Conservation (phyloP, 1,140 invertebrate species). For the Drosophila jambulina region DNA sequence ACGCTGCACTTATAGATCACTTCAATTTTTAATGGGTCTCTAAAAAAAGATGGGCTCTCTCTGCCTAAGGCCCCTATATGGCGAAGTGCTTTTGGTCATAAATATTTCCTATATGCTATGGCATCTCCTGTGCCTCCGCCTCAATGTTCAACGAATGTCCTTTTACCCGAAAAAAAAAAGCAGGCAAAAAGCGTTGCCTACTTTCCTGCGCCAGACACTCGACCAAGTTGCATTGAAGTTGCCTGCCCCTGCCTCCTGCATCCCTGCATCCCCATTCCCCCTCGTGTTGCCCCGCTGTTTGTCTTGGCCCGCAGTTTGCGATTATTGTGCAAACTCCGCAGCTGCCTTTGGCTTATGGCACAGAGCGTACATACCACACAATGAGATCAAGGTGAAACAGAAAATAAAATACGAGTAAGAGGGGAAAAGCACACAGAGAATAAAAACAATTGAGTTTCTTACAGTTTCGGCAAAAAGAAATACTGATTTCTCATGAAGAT, state of each 20-base stretch:
- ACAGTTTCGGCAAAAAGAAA: background rate
- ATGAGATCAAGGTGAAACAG: slow-evolving; percentile 59
- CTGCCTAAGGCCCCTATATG: slow-evolving; percentile 5
- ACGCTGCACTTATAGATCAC: slow-evolving; percentile 19
- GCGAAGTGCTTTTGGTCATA: slow-evolving; percentile 34
- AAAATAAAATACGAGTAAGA: slow-evolving; percentile 22
- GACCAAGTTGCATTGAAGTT: slow-evolving; percentile 56
- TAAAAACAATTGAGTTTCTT: background rate
- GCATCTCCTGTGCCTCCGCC: background rate
- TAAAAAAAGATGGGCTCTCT: slow-evolving; percentile 23
- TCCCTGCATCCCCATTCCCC: slow-evolving; percentile 14
- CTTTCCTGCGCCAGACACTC: slow-evolving; percentile 55
- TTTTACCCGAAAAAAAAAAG: slow-evolving; percentile 5
- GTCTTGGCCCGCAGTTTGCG: slow-evolving; percentile 49
- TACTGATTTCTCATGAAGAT: background rate
- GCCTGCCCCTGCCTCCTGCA: background rate
- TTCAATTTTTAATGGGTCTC: slow-evolving; percentile 42
- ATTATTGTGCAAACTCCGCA: slow-evolving; percentile 53
- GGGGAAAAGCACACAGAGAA: slow-evolving; percentile 31
- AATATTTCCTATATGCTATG: slow-evolving; percentile 37
- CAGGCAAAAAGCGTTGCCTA: slow-evolving; percentile 57
- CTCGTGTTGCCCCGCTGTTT: slow-evolving; percentile 28
- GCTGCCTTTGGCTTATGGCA: slow-evolving; percentile 44
- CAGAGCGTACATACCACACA: slow-evolving; percentile 19
- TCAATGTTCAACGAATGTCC: slow-evolving; percentile 10